Percentiles rank a stretch among this genome's conserved stretches.
Conservation (phyloP, 53 echinoderm and acorn worm genomes). For the Crossaster papposus region DNA sequence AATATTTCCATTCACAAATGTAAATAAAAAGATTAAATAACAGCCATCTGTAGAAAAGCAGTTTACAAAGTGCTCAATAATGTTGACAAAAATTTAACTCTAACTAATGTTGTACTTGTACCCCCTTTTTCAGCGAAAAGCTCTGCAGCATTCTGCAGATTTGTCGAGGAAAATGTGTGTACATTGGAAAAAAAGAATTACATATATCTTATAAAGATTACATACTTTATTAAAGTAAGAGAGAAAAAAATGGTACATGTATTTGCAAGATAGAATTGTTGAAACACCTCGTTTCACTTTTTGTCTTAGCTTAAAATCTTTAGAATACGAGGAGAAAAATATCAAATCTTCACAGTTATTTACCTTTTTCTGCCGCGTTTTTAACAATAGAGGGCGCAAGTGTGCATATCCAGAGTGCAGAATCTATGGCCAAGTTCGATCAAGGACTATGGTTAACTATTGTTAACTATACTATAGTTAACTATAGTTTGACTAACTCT, state of each 20-base stretch:
- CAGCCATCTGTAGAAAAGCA: neutral
- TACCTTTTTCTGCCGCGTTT: too few relatives aligned
- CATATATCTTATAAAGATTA: neutral
- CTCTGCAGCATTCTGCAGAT: slow-evolving; percentile 12
- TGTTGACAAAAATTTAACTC: slow-evolving; percentile 3
- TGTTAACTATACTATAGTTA: too few relatives aligned
- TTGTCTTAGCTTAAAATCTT: too few relatives aligned
- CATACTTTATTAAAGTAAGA: neutral
- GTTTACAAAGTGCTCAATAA: neutral
- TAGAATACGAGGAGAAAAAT: too few relatives aligned
- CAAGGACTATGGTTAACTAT: too few relatives aligned
- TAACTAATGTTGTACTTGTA: neutral
- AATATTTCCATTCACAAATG: neutral
- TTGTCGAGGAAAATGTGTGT: slow-evolving; percentile 17
- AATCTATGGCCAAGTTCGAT: too few relatives aligned
- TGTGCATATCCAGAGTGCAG: too few relatives aligned
- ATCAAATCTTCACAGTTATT: too few relatives aligned
- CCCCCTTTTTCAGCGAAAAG: neutral
- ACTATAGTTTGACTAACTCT: too few relatives aligned
- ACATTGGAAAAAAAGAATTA: neutral
- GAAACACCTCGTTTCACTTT: neutral
- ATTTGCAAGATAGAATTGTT: neutral
- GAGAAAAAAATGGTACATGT: too few relatives aligned
- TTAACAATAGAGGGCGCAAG: too few relatives aligned
- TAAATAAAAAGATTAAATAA: neutral